Evolutionary conservation across 2,888 invertebrate genomes (phyloP).

Genomic region (Lasioglossum calceatum): DNA sequence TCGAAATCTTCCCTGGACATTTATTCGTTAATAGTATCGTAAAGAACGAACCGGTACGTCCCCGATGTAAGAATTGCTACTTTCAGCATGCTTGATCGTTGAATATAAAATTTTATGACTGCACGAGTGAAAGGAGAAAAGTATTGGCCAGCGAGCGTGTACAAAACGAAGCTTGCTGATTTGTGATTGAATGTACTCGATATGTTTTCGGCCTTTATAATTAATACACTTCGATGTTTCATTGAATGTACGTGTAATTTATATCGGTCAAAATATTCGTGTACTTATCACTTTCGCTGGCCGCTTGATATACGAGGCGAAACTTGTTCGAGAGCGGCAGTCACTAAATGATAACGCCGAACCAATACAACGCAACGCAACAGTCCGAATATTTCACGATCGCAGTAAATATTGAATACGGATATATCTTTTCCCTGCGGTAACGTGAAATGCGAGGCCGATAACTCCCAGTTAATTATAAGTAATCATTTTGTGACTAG

Average conservation of each 20-base stretch:
- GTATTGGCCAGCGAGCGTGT: background rate
- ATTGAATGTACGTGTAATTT: constrained; percentile 5
- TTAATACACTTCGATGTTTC: background rate
- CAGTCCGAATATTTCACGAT: background rate
- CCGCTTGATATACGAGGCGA: constrained; percentile 43
- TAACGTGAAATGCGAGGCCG: background rate
- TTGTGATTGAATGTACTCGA: background rate
- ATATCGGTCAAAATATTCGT: constrained; percentile 1
- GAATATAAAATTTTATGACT: constrained; percentile 43
- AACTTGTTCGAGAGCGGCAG: constrained; percentile 13
- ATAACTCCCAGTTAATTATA: background rate
- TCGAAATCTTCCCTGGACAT: constrained; percentile 21
- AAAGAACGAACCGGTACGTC: constrained; percentile 32
- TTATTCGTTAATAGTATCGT: constrained; percentile 32
- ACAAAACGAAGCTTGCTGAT: background rate
- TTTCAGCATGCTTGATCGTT: constrained; percentile 32
- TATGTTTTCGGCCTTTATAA: background rate
- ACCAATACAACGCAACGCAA: background rate
- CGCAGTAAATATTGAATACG: constrained; percentile 17
- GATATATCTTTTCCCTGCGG: background rate
- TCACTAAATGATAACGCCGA: background rate
- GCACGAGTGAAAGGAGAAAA: constrained; percentile 16
- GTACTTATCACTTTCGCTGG: constrained; percentile 18
- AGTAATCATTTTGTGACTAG: background rate
- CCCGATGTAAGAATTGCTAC: constrained; percentile 34